Evolutionary conservation across 2,797 vertebrate species (phyloP), one percentile per base, ranked within the genome.

Genomic region (Lagorchestes hirsutus): DNA sequence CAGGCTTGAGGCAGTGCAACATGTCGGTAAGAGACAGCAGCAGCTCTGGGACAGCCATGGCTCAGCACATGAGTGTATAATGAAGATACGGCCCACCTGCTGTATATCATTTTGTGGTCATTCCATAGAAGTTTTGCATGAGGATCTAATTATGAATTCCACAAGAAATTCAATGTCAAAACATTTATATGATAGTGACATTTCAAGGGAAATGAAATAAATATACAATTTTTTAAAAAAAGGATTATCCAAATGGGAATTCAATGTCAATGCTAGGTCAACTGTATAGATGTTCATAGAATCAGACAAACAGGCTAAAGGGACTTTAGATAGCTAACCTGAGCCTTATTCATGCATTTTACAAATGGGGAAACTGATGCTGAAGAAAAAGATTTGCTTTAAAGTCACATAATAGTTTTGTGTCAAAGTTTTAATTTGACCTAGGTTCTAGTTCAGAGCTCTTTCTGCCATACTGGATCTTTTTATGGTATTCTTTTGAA

Each of bases 21-120:
- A 1, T 54, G 91, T 55, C 94, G 95, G 62, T 1, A 3, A 96
- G 93, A 97, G 50, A 91, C 87, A 54, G 4, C 11, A 27, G 28
- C 56, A 92, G 90, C 92, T 95, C 0, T 0, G 87, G 90, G 90
- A 93, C 82, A 92, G 90, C 27, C 90, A 74, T 0, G 0, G 92
- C 93, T 96, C 90, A 54, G 93, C 90, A 59, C 95, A 55, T 91
- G 62, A n/a, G 10, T 90, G 27, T 94, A 31, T 93, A 98, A 98
- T 95, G 93, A 97, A 96, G 97, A 62, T 93, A n/a, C 67, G 96
- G 50, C 92, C 96, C 97, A 94, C 97, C 97, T 98, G 97, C 97
- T 96, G 92, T 94, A 97, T 95, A 96, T 93, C 31, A 91, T 97
- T 97, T 97, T 93, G 74, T 74, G 96, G 96, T 91, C 93, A 97